These are phyloP conservation scores for Aphaenogaster floridana DNA, from an alignment of 1,140 invertebrate species.

Conservation along the genomic window DNA sequence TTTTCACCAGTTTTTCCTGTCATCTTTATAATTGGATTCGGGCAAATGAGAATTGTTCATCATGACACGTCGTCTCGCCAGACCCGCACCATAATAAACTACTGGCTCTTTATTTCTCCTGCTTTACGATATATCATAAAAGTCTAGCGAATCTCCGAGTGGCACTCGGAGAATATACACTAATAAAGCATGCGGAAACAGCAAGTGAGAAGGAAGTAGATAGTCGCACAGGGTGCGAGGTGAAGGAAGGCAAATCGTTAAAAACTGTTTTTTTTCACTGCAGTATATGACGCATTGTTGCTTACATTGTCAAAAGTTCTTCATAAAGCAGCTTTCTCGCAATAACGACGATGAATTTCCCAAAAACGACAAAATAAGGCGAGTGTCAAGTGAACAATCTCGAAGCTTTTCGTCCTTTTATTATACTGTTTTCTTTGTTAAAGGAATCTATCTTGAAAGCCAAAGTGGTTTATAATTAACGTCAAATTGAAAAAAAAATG, in stretches of 20 bases:
- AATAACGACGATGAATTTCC: slow-evolving; percentile 53
- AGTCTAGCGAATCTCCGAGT: slow-evolving; percentile 28
- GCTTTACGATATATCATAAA: slow-evolving; percentile 43
- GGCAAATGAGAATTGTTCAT: slow-evolving; percentile 23
- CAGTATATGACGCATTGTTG: slow-evolving; percentile 18
- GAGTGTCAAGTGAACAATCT: slow-evolving; percentile 23
- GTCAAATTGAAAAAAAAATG: neutral
- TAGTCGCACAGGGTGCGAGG: neutral
- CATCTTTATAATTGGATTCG: neutral
- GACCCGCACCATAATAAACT: slow-evolving; percentile 17
- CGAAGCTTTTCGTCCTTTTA: neutral
- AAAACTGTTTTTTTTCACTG: slow-evolving; percentile 26
- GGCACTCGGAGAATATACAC: slow-evolving; percentile 6
- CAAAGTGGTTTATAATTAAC: slow-evolving; percentile 24
- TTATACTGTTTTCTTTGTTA: neutral
- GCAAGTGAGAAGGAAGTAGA: slow-evolving; percentile 1
- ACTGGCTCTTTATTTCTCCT: neutral
- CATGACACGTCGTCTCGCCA: neutral
- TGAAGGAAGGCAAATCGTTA: slow-evolving; percentile 3
- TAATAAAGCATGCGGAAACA: slow-evolving; percentile 33
- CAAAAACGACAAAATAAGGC: slow-evolving; percentile 34
- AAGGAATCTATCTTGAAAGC: neutral
- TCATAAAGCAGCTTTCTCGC: slow-evolving; percentile 54
- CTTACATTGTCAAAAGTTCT: slow-evolving; percentile 50
- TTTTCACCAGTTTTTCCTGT: neutral